Conservation (phyloP, 2,888 invertebrate genomes). For the Sesamia inferens region DNA sequence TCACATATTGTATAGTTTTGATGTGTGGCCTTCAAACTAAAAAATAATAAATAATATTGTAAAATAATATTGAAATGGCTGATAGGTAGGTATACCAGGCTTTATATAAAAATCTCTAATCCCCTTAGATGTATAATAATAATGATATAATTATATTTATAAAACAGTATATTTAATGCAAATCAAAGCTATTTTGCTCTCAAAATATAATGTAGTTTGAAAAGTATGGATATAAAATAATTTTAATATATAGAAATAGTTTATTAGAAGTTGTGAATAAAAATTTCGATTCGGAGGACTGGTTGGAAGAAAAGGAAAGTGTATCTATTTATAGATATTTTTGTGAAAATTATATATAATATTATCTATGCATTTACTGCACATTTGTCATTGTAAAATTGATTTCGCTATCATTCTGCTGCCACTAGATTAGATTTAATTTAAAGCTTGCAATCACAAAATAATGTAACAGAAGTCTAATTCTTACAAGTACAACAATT, state of each 20-base stretch:
- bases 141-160: too few relatives aligned
- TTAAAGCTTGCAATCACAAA: conserved; percentile 21
- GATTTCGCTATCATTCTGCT: conserved; percentile 11
- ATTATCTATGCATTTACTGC: conserved; percentile 8
- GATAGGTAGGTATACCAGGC: background rate
- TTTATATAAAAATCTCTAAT: background rate
- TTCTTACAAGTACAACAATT: too few relatives aligned
- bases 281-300: conserved; percentile 51
- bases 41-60: too few relatives aligned
- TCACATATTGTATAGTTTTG: background rate
- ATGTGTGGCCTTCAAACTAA: too few relatives aligned
- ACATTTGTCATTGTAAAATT: background rate
- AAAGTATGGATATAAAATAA: background rate
- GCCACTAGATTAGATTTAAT: conserved; percentile 20
- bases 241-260: conserved; percentile 19
- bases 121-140: background rate
- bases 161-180: background rate
- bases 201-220: background rate
- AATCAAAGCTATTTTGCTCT: conserved; percentile 12
- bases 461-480: conserved; percentile 12
- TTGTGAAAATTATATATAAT: conserved; percentile 32
- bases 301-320: conserved; percentile 19
- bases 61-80: background rate
- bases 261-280: conserved; percentile 18
- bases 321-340: conserved; percentile 37